Percentiles rank a stretch among this genome's conserved stretches.
phyloP scores from a whole-genome alignment of 2,113 vertebrate species.

The Bos indicus region DNA sequence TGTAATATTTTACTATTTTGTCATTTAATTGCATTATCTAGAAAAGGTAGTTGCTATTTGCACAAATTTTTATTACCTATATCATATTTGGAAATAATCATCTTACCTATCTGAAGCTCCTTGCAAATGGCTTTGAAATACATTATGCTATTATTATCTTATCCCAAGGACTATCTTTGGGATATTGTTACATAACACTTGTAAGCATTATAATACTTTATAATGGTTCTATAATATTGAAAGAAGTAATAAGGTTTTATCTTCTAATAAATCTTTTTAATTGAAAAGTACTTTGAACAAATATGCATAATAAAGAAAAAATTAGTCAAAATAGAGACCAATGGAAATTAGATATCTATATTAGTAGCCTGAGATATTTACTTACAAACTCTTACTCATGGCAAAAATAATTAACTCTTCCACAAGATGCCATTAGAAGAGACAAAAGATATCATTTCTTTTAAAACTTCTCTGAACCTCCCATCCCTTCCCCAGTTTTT shows the following conservation, averaged over 20 bases:
- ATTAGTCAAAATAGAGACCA: neutral
- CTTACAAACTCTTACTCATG: neutral
- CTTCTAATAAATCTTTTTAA: neutral
- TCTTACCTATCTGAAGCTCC: neutral
- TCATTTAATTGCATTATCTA: neutral
- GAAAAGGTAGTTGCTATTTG: neutral
- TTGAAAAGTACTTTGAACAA: slow-evolving; percentile 1
- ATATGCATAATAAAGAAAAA: slow-evolving; percentile 26
- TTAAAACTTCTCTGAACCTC: neutral
- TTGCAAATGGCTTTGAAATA: neutral
- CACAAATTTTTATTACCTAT: neutral
- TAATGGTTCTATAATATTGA: slow-evolving; percentile 14
- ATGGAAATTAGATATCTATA: neutral
- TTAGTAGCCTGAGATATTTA: neutral
- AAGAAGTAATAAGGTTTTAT: slow-evolving; percentile 24
- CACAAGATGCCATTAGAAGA: neutral
- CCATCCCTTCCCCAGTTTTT: neutral
- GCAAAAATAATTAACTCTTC: neutral
- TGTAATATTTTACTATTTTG: neutral
- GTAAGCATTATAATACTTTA: neutral
- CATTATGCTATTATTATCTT: neutral
- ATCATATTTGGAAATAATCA: neutral
- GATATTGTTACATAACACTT: neutral
- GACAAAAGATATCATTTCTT: neutral
- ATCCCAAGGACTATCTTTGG: neutral